Evolutionary conservation across 2,113 vertebrate species (phyloP).

Genomic region (Sphyrna mokarran): DNA sequence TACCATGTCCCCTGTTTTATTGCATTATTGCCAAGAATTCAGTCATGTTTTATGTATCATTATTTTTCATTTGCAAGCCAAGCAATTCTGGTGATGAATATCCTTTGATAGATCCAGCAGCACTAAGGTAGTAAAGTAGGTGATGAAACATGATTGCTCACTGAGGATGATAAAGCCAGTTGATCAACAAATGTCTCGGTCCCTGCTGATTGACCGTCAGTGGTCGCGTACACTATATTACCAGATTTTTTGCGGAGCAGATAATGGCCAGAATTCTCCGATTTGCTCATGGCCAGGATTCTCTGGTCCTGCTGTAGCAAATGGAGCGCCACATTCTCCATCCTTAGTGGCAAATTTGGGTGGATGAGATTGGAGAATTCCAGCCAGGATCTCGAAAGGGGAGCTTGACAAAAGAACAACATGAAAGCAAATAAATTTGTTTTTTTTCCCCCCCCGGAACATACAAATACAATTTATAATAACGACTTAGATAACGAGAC

Average conservation of each 20-base stretch:
- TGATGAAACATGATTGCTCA: neutral
- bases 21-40: neutral
- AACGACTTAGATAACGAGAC: no score
- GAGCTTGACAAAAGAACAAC: neutral
- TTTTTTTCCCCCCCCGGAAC: neutral
- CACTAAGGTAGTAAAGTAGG: neutral
- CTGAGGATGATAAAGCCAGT: neutral
- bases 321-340: no score
- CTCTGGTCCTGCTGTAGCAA: no score
- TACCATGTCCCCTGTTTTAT: neutral
- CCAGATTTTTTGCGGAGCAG: neutral
- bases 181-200: neutral
- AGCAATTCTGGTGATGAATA: neutral
- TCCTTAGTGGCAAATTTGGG: no score
- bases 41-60: neutral
- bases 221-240: neutral
- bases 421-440: neutral
- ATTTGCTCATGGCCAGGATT: no score
- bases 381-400: neutral
- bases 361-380: no score
- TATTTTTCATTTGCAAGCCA: neutral
- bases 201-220: neutral
- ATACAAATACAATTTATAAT: no score
- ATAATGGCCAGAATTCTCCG: no score
- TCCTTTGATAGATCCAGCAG: conserved; percentile 4